Evolutionary conservation across 2,888 invertebrate genomes (phyloP), one percentile per base, ranked within the genome.

Genomic region (Tromatobia lineatoria): DNA sequence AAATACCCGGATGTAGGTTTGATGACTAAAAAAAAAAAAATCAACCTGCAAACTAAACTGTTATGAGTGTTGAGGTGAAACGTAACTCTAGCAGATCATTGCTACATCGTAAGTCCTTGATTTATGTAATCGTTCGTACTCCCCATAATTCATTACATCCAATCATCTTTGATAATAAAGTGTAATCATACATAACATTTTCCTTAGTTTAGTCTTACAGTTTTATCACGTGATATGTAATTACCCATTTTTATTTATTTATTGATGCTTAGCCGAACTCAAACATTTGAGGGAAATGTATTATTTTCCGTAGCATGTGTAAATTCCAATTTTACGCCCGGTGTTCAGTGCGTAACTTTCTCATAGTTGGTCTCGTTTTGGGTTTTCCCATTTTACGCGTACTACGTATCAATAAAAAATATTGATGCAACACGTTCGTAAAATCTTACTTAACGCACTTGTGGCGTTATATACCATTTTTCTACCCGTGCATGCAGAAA

Each of bases 101-200:
- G 11, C 34, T 11, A 10, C 10, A 11, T 38, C 20, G 18, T 64
- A 18, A 20, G 18, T 38, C 20, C 34, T 64, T 20, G 64, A 64
- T 64, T 61, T 64, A 38, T 38, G 6, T 64, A 64, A 64, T 42
- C 18, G 10, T 18, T 11, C 42, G 20, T 38, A 13, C n/a, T 20
- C 10, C 38, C 11, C 38, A 42, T 64, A 18, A 64, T 64, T 64
- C 20, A 64, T 64, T 38, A 64, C 38, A 64, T 38, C 11, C 34
- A 18, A 11, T 20, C 1, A 11, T 64, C 13, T 11, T 0, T 61
- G 15, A 18, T 61, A 34, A 29, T 29, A 34, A 2, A 10, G 34
- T 18, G 3, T 29, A 38, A 61, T 38, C 18, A 38, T 38, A 38
- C 8, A 7, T n/a, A 61, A 61, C 34, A 10, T 18, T 38, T 10